Evolutionary conservation across 1,140 invertebrate species (phyloP), one percentile per base, ranked within the genome.

Genomic region (Phocides pigmalion): DNA sequence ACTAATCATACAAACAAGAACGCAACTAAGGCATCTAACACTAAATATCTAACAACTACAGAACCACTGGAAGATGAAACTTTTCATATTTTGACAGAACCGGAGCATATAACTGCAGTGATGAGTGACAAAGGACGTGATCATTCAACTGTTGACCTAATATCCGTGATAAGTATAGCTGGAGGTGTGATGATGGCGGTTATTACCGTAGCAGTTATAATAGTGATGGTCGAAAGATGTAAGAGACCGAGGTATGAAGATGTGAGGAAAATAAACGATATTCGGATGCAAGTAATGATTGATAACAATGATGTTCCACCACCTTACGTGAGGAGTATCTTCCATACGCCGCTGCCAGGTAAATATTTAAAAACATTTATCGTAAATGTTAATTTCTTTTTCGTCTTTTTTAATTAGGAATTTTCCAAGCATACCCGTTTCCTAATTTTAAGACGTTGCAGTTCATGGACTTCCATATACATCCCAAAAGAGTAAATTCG

Each of bases 261-360:
- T 59, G 76, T 81, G 3, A 86, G 85, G 49, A 92, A 92, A 70
- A 77, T 87, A 4, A 87, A 90, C 62, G 86, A 89, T 64, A 84
- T 90, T 22, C 70, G 81, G 53, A 90, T 92, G 79, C 82, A 89
- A 65, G 88, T 89, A 11, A 88, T 91, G 85, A 90, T 89, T 25
- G 85, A 89, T 50, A 87, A 84, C 58, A 84, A 88, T 68, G 87
- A 89, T 51, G 62, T 79, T 5, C 86, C 90, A 2, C 87, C 90
- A 4, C 85, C 87, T 2, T 92, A 92, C 62, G 80, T 89, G 3
- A 84, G 91, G 56, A 93, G 92, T 67, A 93, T 93, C 42, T 93
- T 93, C 63, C 93, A 93, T 70, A 92, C 89, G 54, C 92, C 93
- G 1, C 72, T 93, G 56, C 93, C 93, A 85, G 93, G 93, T 93